phyloP scores from a whole-genome alignment of 2,113 vertebrate genomes.

The Bubalus kerabau region DNA sequence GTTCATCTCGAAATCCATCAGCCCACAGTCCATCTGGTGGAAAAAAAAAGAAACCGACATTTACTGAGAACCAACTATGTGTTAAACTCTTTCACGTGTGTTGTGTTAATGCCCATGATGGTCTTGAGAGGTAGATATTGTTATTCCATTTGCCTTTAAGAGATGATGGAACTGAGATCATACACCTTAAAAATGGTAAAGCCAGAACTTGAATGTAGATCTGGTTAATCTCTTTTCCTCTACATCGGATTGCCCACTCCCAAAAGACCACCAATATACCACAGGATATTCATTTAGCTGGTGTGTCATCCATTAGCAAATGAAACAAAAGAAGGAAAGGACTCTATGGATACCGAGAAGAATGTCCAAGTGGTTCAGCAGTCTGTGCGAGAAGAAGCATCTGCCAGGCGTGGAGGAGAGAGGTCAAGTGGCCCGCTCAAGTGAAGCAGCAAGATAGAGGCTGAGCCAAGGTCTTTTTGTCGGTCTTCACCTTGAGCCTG shows the following conservation, averaged over 20 bases:
- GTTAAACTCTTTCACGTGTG: background rate
- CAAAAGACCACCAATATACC: background rate
- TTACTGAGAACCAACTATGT: background rate
- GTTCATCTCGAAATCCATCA: background rate
- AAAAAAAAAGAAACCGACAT: background rate
- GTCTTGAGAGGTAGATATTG: background rate
- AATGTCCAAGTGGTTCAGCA: background rate
- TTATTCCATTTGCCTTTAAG: background rate
- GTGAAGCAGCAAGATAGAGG: background rate
- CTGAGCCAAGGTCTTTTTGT: background rate
- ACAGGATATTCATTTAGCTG: background rate
- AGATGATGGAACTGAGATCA: background rate
- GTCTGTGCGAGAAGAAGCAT: background rate
- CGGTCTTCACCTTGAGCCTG: background rate
- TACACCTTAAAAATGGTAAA: background rate
- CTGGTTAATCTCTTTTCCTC: background rate
- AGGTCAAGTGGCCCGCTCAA: background rate
- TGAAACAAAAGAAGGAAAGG: background rate
- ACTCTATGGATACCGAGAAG: background rate
- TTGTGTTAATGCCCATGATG: fast-evolving
- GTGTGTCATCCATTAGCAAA: background rate
- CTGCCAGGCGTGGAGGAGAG: background rate
- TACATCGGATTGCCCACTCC: background rate
- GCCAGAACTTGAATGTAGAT: background rate
- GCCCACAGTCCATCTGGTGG: constrained; percentile 5